Conservation (phyloP, 2,888 invertebrate species). For the Andrena hattorfiana region DNA sequence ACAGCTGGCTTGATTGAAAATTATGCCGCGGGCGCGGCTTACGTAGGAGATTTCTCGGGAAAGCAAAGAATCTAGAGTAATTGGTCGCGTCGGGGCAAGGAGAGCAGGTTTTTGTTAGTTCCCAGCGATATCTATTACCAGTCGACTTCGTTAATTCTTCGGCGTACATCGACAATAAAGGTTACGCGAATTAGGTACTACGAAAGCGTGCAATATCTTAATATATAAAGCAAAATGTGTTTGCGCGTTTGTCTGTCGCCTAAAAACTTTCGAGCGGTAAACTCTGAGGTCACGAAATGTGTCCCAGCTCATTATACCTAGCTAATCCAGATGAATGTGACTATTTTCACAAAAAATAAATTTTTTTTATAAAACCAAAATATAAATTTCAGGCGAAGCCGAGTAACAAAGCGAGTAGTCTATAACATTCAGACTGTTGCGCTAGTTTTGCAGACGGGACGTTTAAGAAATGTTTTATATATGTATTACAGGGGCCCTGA, state of each 20-base stretch:
- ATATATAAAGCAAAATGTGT: no score
- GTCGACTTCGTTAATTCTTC: constrained; percentile 16
- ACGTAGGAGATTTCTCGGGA: constrained; percentile 62
- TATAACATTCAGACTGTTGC: neutral
- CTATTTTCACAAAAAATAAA: no score
- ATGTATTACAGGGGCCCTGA: no score
- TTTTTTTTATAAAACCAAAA: no score
- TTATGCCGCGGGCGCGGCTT: constrained; percentile 31
- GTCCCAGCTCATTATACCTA: no score
- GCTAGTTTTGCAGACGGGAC: neutral
- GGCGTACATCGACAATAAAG: constrained; percentile 16
- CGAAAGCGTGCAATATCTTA: neutral
- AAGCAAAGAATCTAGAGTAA: constrained; percentile 75
- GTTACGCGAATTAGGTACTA: constrained; percentile 10
- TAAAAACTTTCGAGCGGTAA: no score
- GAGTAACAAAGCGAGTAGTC: no score
- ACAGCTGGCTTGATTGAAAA: constrained; percentile 16
- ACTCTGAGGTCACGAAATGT: no score
- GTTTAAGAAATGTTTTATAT: no score
- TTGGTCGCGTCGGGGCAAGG: constrained; percentile 74
- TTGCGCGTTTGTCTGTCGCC: no score
- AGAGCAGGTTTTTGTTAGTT: constrained; percentile 72
- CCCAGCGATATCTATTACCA: constrained; percentile 46
- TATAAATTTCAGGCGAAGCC: no score
- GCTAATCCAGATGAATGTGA: no score